Evolutionary conservation across 2,888 invertebrate species (phyloP).

Genomic region (Sussaba pulchella): DNA sequence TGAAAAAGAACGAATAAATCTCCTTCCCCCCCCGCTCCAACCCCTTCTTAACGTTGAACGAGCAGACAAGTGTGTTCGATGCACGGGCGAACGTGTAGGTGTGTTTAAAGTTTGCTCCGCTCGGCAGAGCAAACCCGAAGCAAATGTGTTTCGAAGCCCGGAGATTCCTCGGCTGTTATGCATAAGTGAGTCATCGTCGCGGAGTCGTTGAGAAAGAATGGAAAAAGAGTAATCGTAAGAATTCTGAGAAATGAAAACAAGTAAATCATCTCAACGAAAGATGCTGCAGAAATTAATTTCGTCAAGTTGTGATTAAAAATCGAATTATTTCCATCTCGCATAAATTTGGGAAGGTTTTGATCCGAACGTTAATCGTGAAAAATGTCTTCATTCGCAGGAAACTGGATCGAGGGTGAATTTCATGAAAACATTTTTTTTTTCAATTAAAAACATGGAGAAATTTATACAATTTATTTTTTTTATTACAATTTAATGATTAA

Average conservation of each 20-base stretch:
- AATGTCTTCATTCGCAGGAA: too few relatives aligned
- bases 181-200: slow-evolving; percentile 54
- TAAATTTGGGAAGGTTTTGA: too few relatives aligned
- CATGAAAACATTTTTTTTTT: slow-evolving; percentile 1
- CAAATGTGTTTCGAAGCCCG: slow-evolving; percentile 55
- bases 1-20: slow-evolving; percentile 74
- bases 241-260: slow-evolving; percentile 50
- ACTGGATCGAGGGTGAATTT: too few relatives aligned
- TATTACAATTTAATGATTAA: background rate
- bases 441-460: background rate
- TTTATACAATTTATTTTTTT: background rate
- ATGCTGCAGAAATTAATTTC: slow-evolving; percentile 15
- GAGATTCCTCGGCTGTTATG: slow-evolving; percentile 65
- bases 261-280: background rate
- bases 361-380: too few relatives aligned
- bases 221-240: background rate
- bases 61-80: slow-evolving; percentile 42
- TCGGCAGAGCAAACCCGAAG: slow-evolving; percentile 45
- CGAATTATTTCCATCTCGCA: too few relatives aligned
- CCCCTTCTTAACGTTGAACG: slow-evolving; percentile 43
- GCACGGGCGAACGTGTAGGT: slow-evolving; percentile 35
- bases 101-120: slow-evolving; percentile 34
- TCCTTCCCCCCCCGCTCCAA: too few relatives aligned
- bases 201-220: slow-evolving; percentile 39
- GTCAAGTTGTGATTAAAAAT: too few relatives aligned